Percentiles rank a stretch among this genome's conserved stretches.
Conservation (phyloP, 2,113 vertebrate species). For the Pagrus major region DNA sequence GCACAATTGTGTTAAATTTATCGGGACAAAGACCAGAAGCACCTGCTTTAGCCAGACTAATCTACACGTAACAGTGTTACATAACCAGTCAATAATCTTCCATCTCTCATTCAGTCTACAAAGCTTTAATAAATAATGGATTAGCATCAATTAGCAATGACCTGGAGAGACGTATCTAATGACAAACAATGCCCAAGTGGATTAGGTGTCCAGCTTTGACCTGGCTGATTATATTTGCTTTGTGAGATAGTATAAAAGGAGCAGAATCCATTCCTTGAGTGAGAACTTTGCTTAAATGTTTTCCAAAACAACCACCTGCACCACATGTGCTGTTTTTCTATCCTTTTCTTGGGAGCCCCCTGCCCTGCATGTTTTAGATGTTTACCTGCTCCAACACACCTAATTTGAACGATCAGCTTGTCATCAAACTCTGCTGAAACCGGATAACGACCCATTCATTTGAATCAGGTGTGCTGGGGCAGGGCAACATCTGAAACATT, state of each 20-base stretch:
- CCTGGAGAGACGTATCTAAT: slow-evolving; percentile 63
- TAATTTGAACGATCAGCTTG: too few relatives aligned
- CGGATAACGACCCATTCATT: too few relatives aligned
- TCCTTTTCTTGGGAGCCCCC: too few relatives aligned
- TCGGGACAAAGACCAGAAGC: neutral
- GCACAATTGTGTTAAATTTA: neutral
- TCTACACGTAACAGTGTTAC: slow-evolving; percentile 25
- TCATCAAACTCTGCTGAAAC: too few relatives aligned
- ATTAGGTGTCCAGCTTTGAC: slow-evolving; percentile 40
- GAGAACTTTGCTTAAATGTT: neutral
- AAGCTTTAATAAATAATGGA: slow-evolving; percentile 69
- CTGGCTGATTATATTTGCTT: slow-evolving; percentile 34
- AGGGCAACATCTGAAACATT: too few relatives aligned
- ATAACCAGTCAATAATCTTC: slow-evolving; percentile 49
- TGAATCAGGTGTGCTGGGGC: too few relatives aligned
- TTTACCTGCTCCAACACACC: too few relatives aligned
- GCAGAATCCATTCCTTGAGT: neutral
- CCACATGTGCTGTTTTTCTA: too few relatives aligned
- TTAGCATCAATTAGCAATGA: slow-evolving; percentile 72
- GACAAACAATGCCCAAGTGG: slow-evolving; percentile 49
- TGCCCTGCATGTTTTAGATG: too few relatives aligned
- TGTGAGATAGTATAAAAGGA: neutral
- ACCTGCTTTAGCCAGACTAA: slow-evolving; percentile 3
- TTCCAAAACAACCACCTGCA: slow-evolving; percentile 2
- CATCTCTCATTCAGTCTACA: slow-evolving; percentile 25